Base-by-base conservation (phyloP, 1,140 invertebrate species). In the Aphelinus certus region DNA sequence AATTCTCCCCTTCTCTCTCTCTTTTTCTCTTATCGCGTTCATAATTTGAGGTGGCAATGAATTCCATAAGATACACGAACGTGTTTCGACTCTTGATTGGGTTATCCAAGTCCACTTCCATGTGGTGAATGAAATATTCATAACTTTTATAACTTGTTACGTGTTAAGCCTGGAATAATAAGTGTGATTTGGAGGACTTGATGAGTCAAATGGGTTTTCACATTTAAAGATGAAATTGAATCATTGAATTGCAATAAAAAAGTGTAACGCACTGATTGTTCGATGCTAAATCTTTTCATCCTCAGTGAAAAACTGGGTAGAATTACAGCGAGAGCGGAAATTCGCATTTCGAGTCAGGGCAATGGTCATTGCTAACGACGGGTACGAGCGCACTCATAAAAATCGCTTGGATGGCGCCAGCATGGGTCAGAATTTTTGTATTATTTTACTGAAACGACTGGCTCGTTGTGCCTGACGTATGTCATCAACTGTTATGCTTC, bases 291-390 rank as follows among this genome's bases (percentile, higher is more conserved):
- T 66, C 64, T 46, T 46, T 66, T 56, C 51, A 51, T 65, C 2
- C 46, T 48, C 48, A 42, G 48, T 42, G 48, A 42, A 65, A 53
- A 65, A 53, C 63, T 65, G 47, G 7, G 64, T 56, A 9, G 6
- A 66, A 56, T 66, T 66, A 56, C 42, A 42, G 51, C 42, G 4
- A 46, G 26, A 68, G 66, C 45, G 66, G 48, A 48, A 68, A 68
- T 68, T 58, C n/a, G 55, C 55, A 5, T 68, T 48, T 7, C 64
- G 51, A 68, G 66, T 68, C 66, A 68, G 46, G n/a, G 56, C 66
- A 68, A 68, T 68, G 66, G 66, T 57, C 66, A 68, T 68, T 58
- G 56, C 66, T 68, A 68, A 68, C 66, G 56, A 68, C 66, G 66
- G 66, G 9, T 68, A 68, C 56, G 56, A 68, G 66, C 66, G 55